These are phyloP conservation scores for Bombyx mori DNA, from an alignment of 1,140 invertebrate genomes.

Conservation along the genomic window DNA sequence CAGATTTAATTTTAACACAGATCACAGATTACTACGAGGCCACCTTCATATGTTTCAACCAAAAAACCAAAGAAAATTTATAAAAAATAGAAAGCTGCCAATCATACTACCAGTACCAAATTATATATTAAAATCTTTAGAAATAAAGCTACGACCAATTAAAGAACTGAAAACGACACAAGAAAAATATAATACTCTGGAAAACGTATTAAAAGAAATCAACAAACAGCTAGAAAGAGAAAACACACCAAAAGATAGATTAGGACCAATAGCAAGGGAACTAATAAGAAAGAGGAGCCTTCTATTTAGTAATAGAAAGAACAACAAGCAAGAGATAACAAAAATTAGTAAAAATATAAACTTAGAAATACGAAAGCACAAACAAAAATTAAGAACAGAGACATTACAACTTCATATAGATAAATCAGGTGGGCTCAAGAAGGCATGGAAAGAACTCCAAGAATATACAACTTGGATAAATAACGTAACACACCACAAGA, in stretches of 20 bases:
- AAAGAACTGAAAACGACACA: constrained; percentile 6
- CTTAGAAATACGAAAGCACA: constrained; percentile 13
- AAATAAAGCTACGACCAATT: constrained; percentile 9
- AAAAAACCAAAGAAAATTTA: constrained; percentile 18
- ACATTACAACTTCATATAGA: constrained; percentile 9
- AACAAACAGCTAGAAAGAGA: constrained; percentile 4
- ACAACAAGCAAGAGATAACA: constrained; percentile 13
- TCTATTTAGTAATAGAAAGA: constrained; percentile 15
- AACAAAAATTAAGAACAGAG: constrained; percentile 11
- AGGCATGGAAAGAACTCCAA: constrained; percentile 8
- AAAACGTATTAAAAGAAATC: constrained; percentile 18
- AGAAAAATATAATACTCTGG: constrained; percentile 18
- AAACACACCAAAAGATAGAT: constrained; percentile 14
- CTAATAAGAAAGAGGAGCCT: constrained; percentile 14
- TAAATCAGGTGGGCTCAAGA: constrained; percentile 10
- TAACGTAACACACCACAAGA: constrained; percentile 6
- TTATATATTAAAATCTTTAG: constrained; percentile 13
- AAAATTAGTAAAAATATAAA: constrained; percentile 21
- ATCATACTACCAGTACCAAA: constrained; percentile 11
- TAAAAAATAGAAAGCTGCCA: constrained; percentile 10
- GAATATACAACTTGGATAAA: constrained; percentile 9
- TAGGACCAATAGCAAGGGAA: constrained; percentile 20
- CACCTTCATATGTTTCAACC: constrained; percentile 15
- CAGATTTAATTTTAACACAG: constrained; percentile 24
- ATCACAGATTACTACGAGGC: constrained; percentile 27